Conservation (phyloP, 2,113 vertebrate genomes). For the Clarias magur region DNA sequence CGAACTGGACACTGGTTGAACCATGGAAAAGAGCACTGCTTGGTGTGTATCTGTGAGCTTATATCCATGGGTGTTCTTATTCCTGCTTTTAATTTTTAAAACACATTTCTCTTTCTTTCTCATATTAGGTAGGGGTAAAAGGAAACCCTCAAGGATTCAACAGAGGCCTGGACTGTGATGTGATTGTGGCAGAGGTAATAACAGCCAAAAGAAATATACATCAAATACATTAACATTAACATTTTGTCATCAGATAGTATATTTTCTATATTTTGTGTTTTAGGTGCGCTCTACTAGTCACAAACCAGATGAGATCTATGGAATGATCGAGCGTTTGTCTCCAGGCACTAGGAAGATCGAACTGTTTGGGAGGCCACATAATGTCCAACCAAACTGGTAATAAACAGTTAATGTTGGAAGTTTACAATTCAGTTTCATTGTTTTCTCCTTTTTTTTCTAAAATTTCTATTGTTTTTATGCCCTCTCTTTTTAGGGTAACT, state of each 20-base stretch:
- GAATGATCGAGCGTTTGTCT: slow-evolving; percentile 91
- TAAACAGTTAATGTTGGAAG: slow-evolving; percentile 51
- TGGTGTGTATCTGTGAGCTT: slow-evolving; percentile 68
- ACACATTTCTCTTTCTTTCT: neutral
- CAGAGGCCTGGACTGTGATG: slow-evolving; percentile 88
- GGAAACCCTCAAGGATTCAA: slow-evolving; percentile 93
- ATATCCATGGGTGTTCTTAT: neutral
- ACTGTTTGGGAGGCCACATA: slow-evolving; percentile 88
- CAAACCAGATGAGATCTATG: slow-evolving; percentile 93
- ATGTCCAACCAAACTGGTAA: slow-evolving; percentile 93
- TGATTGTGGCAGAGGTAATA: slow-evolving; percentile 89
- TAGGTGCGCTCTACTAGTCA: slow-evolving; percentile 93
- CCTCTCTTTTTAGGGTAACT: slow-evolving; percentile 77
- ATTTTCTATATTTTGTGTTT: neutral
- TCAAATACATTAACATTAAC: too few relatives aligned
- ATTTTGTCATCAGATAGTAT: too few relatives aligned
- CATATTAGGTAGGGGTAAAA: slow-evolving; percentile 84
- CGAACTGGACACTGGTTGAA: slow-evolving; percentile 91
- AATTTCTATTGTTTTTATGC: neutral
- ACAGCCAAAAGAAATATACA: neutral
- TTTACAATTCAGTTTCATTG: neutral
- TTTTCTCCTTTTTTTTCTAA: neutral
- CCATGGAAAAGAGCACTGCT: slow-evolving; percentile 91
- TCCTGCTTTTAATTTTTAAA: neutral
- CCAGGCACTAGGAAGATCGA: slow-evolving; percentile 91